A percentile compares a stretch with the other conserved stretches of the same genome.
These are phyloP conservation scores for Hystrix cristata DNA, from an alignment of 2,113 vertebrate species.

Conservation along the genomic window DNA sequence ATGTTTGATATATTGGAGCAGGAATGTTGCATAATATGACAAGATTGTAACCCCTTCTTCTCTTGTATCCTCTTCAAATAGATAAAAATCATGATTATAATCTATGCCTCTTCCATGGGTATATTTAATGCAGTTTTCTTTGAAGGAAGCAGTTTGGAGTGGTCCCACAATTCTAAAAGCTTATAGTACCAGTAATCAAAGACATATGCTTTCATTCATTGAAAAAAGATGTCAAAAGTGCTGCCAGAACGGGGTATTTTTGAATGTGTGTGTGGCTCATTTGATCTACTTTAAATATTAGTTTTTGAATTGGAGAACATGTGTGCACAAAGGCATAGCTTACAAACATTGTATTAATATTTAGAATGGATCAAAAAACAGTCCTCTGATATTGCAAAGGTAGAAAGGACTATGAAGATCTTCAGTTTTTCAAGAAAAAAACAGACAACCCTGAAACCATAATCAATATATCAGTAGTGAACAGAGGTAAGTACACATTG, in stretches of 20 bases:
- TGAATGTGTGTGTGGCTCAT: background rate
- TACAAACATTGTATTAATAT: conserved; percentile 1
- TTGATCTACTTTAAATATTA: conserved; percentile 61
- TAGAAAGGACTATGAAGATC: background rate
- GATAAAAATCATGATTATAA: conserved; percentile 47
- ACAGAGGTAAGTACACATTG: background rate
- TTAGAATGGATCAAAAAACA: conserved; percentile 39
- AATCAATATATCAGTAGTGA: background rate
- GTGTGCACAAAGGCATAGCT: background rate
- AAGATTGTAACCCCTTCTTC: conserved; percentile 9
- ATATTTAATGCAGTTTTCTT: conserved; percentile 56
- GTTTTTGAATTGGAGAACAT: conserved; percentile 13
- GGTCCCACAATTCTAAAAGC: conserved; percentile 56
- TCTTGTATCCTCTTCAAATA: conserved; percentile 51
- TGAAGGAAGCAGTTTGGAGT: conserved; percentile 65
- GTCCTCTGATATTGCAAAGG: background rate
- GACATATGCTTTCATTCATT: conserved; percentile 55
- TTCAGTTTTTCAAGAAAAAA: background rate
- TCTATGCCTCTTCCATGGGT: background rate
- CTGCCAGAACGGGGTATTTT: conserved; percentile 21
- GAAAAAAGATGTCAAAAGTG: conserved; percentile 62
- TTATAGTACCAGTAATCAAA: conserved; percentile 65
- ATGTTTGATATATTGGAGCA: conserved; percentile 55
- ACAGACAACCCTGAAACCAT: background rate
- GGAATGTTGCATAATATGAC: conserved; percentile 36